Evolutionary conservation across 2,888 invertebrate genomes (phyloP).

Genomic region (Yponomeuta malinellus): DNA sequence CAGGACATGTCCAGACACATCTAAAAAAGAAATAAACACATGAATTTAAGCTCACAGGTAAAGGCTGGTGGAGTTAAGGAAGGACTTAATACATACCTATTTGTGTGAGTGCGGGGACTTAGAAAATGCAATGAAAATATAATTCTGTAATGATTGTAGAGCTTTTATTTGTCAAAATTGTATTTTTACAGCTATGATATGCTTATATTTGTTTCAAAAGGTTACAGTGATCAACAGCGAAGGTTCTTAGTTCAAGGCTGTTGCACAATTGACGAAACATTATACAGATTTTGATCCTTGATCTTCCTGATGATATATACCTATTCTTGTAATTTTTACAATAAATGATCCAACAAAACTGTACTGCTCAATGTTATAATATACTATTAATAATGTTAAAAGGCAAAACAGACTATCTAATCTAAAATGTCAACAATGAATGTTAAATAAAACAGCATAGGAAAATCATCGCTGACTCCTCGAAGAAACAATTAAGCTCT

Average conservation of each 20-base stretch:
- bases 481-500: slow-evolving; percentile 55
- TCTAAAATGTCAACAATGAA: slow-evolving; percentile 74
- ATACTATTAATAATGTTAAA: slow-evolving; percentile 68
- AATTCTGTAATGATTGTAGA: slow-evolving; percentile 74
- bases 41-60: neutral
- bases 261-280: slow-evolving; percentile 69
- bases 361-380: slow-evolving; percentile 65
- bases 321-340: slow-evolving; percentile 34
- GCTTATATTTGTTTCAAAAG: slow-evolving; percentile 86
- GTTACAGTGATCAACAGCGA: slow-evolving; percentile 78
- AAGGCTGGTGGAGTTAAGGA: neutral
- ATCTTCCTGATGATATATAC: slow-evolving; percentile 57
- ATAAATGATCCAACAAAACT: slow-evolving; percentile 55
- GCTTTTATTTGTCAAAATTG: slow-evolving; percentile 89
- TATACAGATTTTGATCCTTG: slow-evolving; percentile 56
- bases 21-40: slow-evolving; percentile 33
- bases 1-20: slow-evolving; percentile 67
- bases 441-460: slow-evolving; percentile 72
- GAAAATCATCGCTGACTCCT: slow-evolving; percentile 43
- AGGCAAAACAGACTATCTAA: slow-evolving; percentile 73
- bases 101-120: slow-evolving; percentile 25
- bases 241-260: slow-evolving; percentile 55
- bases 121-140: slow-evolving; percentile 39
- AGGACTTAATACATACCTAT: slow-evolving; percentile 12
- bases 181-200: slow-evolving; percentile 95